Base-by-base conservation (phyloP, 2,888 invertebrate genomes). In the Balanococcus diminutus region DNA sequence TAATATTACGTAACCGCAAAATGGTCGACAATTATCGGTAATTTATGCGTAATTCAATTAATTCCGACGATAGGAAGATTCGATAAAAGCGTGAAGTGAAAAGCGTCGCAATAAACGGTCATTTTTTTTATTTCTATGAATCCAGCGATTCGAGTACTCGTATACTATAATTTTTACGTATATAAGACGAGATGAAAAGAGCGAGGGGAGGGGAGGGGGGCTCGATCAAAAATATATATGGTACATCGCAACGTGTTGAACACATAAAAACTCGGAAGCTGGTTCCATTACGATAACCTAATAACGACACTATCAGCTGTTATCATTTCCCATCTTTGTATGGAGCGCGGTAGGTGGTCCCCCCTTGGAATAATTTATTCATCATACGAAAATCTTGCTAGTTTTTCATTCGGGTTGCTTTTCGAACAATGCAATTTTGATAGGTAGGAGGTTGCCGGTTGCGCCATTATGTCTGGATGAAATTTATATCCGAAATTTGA, bases 401-500 rank as follows among this genome's bases (percentile, higher is more conserved):
- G 31, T 82, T 82, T 82, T 84, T 67, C 39, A 22, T 25, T 56
- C 67, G 31, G 19, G 32, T 22, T 28, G 51, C 19, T 51, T 82
- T 81, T 56, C 32, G 51, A 84, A 84, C 84, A 84, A 84, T 84
- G 72, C 31, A 22, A 84, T 61, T 84, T 84, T 67, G 28, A 67
- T 67, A 67, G 84, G 39, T 84, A 84, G 84, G 84, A 84, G 84
- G 84, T 39, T 32, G 22, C 39, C 31, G 42, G 84, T 25, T 19
- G 22, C 39, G 61, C 36, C 61, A 82, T 61, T 84, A 84, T 61
- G n/a, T 8, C 56, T 16, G 61, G 36, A 56, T 56, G 56, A 84
- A 84, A 84, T 84, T 84, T 84, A 84, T 84, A 84, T 84, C 61
- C 84, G 84, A 84, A 84, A 84, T 84, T 84, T 84, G 84, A 84